Base-by-base conservation (phyloP, 2,797 vertebrate genomes). In the Sciurus carolinensis region DNA sequence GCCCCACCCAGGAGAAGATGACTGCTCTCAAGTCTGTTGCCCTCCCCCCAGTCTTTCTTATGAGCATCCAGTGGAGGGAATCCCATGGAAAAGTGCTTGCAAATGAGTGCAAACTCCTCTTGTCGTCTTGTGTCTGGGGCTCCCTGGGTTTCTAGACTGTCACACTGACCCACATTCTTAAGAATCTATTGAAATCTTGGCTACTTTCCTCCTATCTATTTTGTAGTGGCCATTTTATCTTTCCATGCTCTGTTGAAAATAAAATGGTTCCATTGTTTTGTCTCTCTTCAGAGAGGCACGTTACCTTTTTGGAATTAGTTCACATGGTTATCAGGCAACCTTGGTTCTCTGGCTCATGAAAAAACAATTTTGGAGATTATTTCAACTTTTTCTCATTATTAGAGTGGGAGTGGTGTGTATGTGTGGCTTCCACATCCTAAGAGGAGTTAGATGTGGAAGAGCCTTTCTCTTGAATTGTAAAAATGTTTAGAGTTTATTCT, bases 391-490 rank as follows among this genome's bases (percentile, higher is more conserved):
- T 77, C 28, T 73, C n/a, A 20, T 69, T 89, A n/a, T 94, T 72
- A 80, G 26, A n/a, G 9, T 79, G 24, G 3, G 73, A 39, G 24
- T 42, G 42, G 28, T 57, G 50, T 67, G 26, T 86, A 3, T 88
- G 11, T 30, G 57, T 75, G 36, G 3, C 13, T 73, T 64, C 36
- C 77, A 14, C 33, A 13, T 85, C 59, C 47, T n/a, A 67, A 47
- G 69, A 75, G 47, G 42, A 75, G 17, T 81, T 57, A 91, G 71
- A 71, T 42, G 36, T 96, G 52, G 15, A 66, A 36, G 72, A 66
- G 24, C 64, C 18, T 80, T 69, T 76, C 36, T 81, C 87, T 91
- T 77, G 64, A 87, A 71, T 66, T 22, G 26, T 72, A 81, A 76
- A 87, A 64, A 15, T 66, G 13, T 59, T 86, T 79, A 57, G 50